Evolutionary conservation across 2,113 vertebrate species (phyloP).

Genomic region (Xiphophorus maculatus): DNA sequence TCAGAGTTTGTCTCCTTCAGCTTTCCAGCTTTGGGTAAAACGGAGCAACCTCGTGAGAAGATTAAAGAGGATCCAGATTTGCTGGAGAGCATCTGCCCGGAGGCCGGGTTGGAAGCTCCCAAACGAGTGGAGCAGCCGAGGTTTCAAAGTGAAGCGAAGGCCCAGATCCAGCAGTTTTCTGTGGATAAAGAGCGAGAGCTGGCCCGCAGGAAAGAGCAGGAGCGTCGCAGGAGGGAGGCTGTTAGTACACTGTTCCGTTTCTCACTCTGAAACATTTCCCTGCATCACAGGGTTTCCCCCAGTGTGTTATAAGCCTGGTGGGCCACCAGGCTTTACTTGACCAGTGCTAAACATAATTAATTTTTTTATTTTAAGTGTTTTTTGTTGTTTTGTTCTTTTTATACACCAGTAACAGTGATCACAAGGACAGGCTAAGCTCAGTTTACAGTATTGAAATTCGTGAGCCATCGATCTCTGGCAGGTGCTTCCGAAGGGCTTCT

Average conservation of each 20-base stretch:
- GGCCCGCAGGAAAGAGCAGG: conserved; percentile 89
- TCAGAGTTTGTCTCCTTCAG: conserved; percentile 31
- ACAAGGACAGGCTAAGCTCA: too few relatives aligned
- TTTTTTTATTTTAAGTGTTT: too few relatives aligned
- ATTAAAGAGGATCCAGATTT: conserved; percentile 32
- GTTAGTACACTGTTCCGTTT: conserved; percentile 79
- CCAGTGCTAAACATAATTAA: too few relatives aligned
- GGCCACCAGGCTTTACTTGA: too few relatives aligned
- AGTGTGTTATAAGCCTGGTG: too few relatives aligned
- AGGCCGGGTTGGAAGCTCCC: conserved; percentile 37
- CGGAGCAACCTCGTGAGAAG: conserved; percentile 21
- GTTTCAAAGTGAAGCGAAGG: conserved; percentile 44
- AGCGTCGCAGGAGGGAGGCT: conserved; percentile 86
- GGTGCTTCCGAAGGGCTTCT: too few relatives aligned
- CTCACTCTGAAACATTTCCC: too few relatives aligned
- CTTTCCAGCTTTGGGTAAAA: conserved; percentile 19
- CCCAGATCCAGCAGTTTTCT: conserved; percentile 20
- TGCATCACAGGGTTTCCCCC: too few relatives aligned
- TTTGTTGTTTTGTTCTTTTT: too few relatives aligned
- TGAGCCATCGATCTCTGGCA: too few relatives aligned
- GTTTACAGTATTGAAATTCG: too few relatives aligned
- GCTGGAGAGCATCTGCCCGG: conserved; percentile 40
- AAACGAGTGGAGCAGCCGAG: conserved; percentile 28
- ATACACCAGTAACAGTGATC: too few relatives aligned
- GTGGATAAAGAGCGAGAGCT: conserved; percentile 78